These are phyloP conservation scores for Gila orcuttii DNA, from an alignment of 2,113 vertebrate species.

Conservation along the genomic window DNA sequence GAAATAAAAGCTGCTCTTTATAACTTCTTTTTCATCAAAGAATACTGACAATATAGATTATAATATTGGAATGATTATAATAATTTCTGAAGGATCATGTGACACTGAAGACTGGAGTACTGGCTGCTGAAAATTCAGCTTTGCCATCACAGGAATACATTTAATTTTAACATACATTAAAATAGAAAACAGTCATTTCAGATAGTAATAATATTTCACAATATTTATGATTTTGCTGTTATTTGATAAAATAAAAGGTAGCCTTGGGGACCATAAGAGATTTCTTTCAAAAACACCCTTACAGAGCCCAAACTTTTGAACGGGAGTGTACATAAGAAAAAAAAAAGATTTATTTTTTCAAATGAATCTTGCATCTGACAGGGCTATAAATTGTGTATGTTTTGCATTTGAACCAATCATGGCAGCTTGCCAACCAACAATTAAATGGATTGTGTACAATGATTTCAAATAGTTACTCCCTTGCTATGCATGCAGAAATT, in stretches of 20 bases:
- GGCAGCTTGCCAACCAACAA: background rate
- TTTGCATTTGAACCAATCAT: slow-evolving; percentile 10
- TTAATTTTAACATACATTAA: too few relatives aligned
- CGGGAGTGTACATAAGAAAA: background rate
- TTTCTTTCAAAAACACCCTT: slow-evolving; percentile 1
- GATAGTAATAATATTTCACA: background rate
- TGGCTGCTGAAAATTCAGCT: too few relatives aligned
- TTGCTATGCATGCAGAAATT: slow-evolving; percentile 16
- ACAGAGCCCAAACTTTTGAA: background rate
- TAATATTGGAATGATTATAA: too few relatives aligned
- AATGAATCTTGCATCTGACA: slow-evolving; percentile 12
- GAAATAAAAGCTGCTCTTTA: too few relatives aligned
- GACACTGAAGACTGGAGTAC: too few relatives aligned
- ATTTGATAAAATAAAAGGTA: background rate
- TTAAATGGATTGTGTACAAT: slow-evolving; percentile 32
- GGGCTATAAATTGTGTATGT: slow-evolving; percentile 15
- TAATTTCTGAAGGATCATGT: too few relatives aligned
- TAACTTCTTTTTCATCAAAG: too few relatives aligned
- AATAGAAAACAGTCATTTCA: background rate
- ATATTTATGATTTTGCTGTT: background rate
- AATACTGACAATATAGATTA: too few relatives aligned
- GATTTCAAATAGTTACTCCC: slow-evolving; percentile 27
- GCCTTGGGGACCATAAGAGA: background rate
- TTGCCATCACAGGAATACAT: too few relatives aligned
- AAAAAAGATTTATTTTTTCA: background rate